A percentile compares a stretch with the other conserved stretches of the same genome.
Conservation (phyloP, 2,113 vertebrate genomes). For the Tylochromis polylepis region DNA sequence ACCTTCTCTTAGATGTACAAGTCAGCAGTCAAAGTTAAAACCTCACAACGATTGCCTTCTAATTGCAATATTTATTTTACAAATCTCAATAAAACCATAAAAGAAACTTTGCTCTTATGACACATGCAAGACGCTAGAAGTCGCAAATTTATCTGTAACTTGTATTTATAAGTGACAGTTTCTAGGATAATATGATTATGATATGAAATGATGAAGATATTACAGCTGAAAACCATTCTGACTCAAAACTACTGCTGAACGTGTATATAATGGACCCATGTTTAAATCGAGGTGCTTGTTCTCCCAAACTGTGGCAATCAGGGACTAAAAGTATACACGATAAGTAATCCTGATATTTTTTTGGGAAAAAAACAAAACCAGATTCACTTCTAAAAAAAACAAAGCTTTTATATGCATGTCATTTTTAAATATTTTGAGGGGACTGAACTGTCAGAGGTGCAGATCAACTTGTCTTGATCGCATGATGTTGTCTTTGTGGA, state of each 20-base stretch:
- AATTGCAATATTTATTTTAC: neutral
- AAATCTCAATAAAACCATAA: neutral
- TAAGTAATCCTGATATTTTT: neutral
- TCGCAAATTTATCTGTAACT: rapidly evolving
- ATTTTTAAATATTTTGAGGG: neutral
- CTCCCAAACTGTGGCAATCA: neutral
- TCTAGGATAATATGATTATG: rapidly evolving
- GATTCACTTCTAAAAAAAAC: neutral
- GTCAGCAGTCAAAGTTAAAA: neutral
- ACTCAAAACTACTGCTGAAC: neutral
- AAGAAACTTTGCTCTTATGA: neutral
- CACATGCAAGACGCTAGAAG: neutral
- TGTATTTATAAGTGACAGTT: neutral
- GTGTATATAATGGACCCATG: neutral
- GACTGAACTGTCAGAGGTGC: neutral
- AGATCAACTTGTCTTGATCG: rapidly evolving
- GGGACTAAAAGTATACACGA: neutral
- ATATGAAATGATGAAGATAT: neutral
- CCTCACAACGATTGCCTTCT: neutral
- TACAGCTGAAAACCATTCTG: neutral
- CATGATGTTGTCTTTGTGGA: neutral
- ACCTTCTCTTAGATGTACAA: neutral
- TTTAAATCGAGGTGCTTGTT: no score
- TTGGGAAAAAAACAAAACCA: rapidly evolving
- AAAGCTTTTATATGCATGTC: neutral